Evolutionary conservation across 2,797 vertebrate genomes (phyloP).

Genomic region (Kryptopterus vitreolus): DNA sequence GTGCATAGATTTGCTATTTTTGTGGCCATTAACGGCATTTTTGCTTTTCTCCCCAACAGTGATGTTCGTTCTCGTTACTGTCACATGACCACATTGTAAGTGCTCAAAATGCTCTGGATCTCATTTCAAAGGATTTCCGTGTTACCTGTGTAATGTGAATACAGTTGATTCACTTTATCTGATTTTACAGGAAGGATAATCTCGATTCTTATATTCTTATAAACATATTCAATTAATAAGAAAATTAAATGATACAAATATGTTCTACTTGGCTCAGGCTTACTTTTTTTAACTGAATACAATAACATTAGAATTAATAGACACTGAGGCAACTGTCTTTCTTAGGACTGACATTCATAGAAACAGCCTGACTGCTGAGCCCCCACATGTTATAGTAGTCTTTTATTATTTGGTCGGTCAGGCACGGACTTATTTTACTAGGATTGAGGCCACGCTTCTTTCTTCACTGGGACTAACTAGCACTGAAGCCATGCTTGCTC

Average conservation of each 20-base stretch:
- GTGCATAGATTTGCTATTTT: slow-evolving; percentile 15
- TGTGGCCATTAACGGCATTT: neutral
- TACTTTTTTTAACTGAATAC: no score
- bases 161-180: neutral
- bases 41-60: neutral
- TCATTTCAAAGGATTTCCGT: neutral
- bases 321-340: slow-evolving; percentile 7
- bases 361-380: neutral
- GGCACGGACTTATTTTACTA: neutral
- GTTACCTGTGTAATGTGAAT: no score
- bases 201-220: neutral
- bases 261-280: neutral
- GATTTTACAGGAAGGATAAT: neutral
- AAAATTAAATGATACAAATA: neutral
- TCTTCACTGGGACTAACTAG: neutral
- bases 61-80: neutral
- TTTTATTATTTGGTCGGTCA: neutral
- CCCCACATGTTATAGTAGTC: neutral
- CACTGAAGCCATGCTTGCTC: neutral
- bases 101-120: slow-evolving; percentile 5
- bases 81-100: slow-evolving; percentile 8
- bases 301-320: neutral
- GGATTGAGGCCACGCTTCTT: neutral
- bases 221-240: neutral
- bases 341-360: slow-evolving; percentile 24